These are phyloP conservation scores for Julus scanicus DNA, from an alignment of 2,888 invertebrate genomes.

Conservation along the genomic window DNA sequence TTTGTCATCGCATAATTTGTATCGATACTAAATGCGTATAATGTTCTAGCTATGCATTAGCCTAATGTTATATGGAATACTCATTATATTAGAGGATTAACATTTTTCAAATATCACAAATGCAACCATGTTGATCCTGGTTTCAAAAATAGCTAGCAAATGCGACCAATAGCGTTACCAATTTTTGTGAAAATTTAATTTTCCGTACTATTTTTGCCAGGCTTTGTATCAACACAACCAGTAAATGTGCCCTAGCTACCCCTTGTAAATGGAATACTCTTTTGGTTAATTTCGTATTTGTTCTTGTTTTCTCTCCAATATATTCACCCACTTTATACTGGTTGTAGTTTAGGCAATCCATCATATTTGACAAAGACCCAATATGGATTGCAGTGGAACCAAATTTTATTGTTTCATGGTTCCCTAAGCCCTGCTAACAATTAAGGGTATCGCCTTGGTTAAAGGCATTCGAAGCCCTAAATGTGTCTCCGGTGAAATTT, in stretches of 20 bases:
- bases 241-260: no score
- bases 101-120: background rate
- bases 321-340: background rate
- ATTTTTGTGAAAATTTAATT: no score
- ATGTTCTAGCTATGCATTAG: background rate
- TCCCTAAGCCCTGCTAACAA: slow-evolving; percentile 26
- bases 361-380: slow-evolving; percentile 18
- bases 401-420: slow-evolving; percentile 15
- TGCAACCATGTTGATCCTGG: background rate
- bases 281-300: background rate
- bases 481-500: background rate
- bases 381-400: background rate
- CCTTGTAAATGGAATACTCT: background rate
- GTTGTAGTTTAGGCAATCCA: background rate
- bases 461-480: slow-evolving; percentile 20
- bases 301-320: background rate
- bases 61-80: background rate
- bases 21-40: background rate
- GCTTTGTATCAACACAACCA: no score
- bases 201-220: no score
- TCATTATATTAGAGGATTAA: background rate
- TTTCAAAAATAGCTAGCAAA: no score
- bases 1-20: slow-evolving; percentile 2
- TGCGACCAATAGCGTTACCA: no score
- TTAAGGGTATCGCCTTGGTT: slow-evolving; percentile 25